Evolutionary conservation across 1,140 invertebrate genomes (phyloP).

Genomic region (Sinella curviseta): DNA sequence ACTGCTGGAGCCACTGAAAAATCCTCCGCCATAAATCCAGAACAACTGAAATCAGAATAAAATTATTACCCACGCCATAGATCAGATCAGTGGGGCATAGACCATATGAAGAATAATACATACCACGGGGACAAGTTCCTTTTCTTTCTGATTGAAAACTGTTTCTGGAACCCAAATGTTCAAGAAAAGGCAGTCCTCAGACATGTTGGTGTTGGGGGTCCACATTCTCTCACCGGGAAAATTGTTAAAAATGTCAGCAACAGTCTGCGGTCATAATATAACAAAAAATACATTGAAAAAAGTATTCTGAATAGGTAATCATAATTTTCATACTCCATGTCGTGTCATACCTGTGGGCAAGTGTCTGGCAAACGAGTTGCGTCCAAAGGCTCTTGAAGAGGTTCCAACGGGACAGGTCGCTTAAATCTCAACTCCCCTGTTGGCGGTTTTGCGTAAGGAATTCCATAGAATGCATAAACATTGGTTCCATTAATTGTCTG

Average conservation of each 20-base stretch:
- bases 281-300: not conserved
- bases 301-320: not conserved
- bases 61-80: slow-evolving; percentile 71
- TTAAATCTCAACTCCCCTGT: slow-evolving; percentile 79
- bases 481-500: slow-evolving; percentile 64
- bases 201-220: slow-evolving; percentile 89
- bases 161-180: slow-evolving; percentile 87
- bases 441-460: slow-evolving; percentile 93
- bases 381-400: slow-evolving; percentile 70
- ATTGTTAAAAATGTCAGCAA: slow-evolving; percentile 62
- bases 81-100: not conserved
- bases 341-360: slow-evolving; percentile 63
- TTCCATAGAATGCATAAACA: slow-evolving; percentile 87
- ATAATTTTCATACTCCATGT: slow-evolving; percentile 69
- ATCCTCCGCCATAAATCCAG: slow-evolving; percentile 91
- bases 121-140: slow-evolving; percentile 48
- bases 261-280: slow-evolving; percentile 9
- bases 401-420: slow-evolving; percentile 77
- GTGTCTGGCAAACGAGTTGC: slow-evolving; percentile 79
- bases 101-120: no score
- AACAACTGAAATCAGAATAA: no score
- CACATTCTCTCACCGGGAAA: slow-evolving; percentile 90
- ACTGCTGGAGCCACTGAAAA: slow-evolving; percentile 87
- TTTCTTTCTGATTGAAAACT: slow-evolving; percentile 30
- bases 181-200: slow-evolving; percentile 89